These are phyloP conservation scores for Leptinotarsa rubiginosa DNA, from an alignment of 2,888 invertebrate genomes.

Conservation along the genomic window DNA sequence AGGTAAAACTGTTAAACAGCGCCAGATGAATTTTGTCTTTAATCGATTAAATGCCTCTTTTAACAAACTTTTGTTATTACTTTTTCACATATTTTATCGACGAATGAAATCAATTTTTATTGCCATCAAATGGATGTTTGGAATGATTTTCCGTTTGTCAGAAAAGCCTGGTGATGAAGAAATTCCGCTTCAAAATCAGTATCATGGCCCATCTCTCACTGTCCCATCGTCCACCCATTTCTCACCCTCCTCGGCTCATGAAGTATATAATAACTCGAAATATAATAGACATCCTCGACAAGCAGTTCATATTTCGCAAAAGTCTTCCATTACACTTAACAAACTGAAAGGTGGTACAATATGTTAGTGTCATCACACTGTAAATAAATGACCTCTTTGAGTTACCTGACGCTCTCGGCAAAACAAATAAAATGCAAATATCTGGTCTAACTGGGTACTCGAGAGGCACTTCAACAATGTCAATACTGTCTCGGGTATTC, in stretches of 20 bases:
- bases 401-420: conserved; percentile 53
- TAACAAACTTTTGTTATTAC: too few species aligned
- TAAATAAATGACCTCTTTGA: conserved; percentile 49
- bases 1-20: too few species aligned
- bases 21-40: too few species aligned
- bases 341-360: conserved; percentile 47
- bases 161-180: too few species aligned
- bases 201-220: neutral
- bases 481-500: conserved; percentile 37
- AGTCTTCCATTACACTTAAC: conserved; percentile 44
- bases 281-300: conserved; percentile 38
- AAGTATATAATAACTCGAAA: conserved; percentile 27
- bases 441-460: conserved; percentile 41
- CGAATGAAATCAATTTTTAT: too few species aligned
- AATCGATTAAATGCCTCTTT: too few species aligned
- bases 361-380: conserved; percentile 52
- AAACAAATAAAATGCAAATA: conserved; percentile 55
- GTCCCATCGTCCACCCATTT: conserved; percentile 1
- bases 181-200: too few species aligned
- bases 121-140: too few species aligned
- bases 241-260: conserved; percentile 11
- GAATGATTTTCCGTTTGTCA: too few species aligned
- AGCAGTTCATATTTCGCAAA: conserved; percentile 43
- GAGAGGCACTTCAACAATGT: conserved; percentile 40
- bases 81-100: too few species aligned